These are phyloP conservation scores for Amiota minor DNA, from an alignment of 2,888 invertebrate genomes.

Conservation along the genomic window DNA sequence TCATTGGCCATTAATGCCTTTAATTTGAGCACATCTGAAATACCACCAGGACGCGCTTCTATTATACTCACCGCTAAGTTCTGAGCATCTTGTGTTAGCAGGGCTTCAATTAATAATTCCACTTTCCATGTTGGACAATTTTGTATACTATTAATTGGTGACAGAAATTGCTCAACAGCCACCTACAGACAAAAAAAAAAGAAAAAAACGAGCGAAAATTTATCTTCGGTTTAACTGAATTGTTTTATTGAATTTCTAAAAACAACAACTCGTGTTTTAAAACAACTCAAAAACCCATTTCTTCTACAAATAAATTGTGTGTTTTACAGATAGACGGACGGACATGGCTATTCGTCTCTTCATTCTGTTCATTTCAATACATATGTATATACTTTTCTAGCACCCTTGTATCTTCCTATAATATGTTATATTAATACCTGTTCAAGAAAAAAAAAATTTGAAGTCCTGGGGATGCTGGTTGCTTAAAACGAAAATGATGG, in stretches of 20 bases:
- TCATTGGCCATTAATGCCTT: constrained; percentile 69
- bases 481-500: no score
- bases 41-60: constrained; percentile 57
- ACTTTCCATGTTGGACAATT: constrained; percentile 67
- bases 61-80: constrained; percentile 65
- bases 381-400: no score
- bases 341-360: no score
- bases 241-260: not conserved
- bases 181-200: constrained; percentile 45
- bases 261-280: constrained; percentile 50
- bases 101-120: constrained; percentile 64
- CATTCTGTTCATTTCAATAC: no score
- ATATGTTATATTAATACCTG: no score
- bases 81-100: constrained; percentile 59
- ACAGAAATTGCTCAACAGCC: constrained; percentile 67
- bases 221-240: not conserved
- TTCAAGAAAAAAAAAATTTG: no score
- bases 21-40: constrained; percentile 61
- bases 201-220: not conserved
- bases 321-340: no score
- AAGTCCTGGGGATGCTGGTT: no score
- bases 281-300: no score
- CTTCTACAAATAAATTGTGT: no score
- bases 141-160: constrained; percentile 60
- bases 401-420: no score